phyloP scores from a whole-genome alignment of 2,113 vertebrate species.

The Pangasianodon gigas region DNA sequence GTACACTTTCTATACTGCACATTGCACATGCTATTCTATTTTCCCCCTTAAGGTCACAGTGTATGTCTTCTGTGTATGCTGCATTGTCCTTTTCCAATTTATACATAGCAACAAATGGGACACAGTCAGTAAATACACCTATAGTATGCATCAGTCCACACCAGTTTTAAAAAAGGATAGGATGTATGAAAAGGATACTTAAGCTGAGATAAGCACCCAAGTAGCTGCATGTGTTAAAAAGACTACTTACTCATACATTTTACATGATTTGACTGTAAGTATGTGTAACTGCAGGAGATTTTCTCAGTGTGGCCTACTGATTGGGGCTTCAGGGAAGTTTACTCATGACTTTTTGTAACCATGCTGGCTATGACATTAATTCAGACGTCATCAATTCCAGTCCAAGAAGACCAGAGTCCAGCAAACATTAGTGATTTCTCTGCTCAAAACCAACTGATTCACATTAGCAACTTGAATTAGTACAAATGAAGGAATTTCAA shows the following conservation, averaged over 20 bases:
- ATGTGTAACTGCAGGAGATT: background rate
- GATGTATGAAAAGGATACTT: background rate
- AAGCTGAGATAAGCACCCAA: background rate
- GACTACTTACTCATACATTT: background rate
- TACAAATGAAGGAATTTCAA: background rate
- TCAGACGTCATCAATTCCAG: background rate
- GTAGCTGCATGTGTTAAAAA: background rate
- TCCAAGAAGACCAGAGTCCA: background rate
- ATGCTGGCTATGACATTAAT: background rate
- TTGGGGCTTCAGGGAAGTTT: background rate
- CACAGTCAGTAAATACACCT: background rate
- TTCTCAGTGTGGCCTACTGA: background rate
- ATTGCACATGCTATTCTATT: background rate
- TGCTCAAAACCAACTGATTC: background rate
- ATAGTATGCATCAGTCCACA: background rate
- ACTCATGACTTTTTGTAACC: background rate
- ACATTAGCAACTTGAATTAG: background rate
- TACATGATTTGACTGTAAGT: background rate
- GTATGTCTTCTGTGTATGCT: background rate
- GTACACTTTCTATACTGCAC: background rate
- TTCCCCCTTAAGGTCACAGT: background rate
- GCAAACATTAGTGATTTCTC: background rate
- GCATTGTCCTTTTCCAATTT: background rate
- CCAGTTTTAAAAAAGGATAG: background rate
- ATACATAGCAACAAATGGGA: background rate